Evolutionary conservation across 2,888 invertebrate species (phyloP).

Genomic region (Criorhina ranunculi): DNA sequence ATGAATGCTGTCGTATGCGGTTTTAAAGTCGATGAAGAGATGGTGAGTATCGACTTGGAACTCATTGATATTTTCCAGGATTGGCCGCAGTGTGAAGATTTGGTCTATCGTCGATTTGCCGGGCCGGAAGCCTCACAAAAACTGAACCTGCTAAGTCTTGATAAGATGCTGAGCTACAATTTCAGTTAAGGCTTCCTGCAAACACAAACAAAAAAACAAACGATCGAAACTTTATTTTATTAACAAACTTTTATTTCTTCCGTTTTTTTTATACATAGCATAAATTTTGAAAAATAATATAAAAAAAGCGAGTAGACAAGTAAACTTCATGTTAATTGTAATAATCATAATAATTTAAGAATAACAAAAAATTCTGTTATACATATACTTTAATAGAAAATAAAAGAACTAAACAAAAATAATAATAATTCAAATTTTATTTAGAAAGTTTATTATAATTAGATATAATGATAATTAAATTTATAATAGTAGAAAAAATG

Average conservation of each 20-base stretch:
- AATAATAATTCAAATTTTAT: conserved; percentile 33
- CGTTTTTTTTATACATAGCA: conserved; percentile 75
- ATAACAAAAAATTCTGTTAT: conserved; percentile 57
- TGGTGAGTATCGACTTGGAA: too few relatives aligned
- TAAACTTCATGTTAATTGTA: conserved; percentile 53
- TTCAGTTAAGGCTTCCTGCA: too few relatives aligned
- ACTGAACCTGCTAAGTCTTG: too few relatives aligned
- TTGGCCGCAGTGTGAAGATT: too few relatives aligned
- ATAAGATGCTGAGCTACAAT: too few relatives aligned
- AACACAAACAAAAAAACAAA: not conserved
- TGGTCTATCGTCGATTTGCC: too few relatives aligned
- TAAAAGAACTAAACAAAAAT: conserved; percentile 31
- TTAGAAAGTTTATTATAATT: conserved; percentile 16
- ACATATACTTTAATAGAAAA: conserved; percentile 24
- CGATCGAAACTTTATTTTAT: conserved; percentile 56
- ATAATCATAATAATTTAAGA: conserved; percentile 69
- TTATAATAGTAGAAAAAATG: conserved; percentile 37
- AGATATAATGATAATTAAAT: conserved; percentile 12
- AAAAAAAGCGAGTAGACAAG: conserved; percentile 73
- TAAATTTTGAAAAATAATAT: conserved; percentile 75
- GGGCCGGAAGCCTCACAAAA: too few relatives aligned
- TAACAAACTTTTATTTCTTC: conserved; percentile 76
- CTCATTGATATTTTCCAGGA: too few relatives aligned
- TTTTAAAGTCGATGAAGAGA: too few relatives aligned
- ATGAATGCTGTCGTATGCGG: too few relatives aligned